Base-by-base conservation (phyloP, 2,113 vertebrate species). In the Tachysurus fulvidraco region DNA sequence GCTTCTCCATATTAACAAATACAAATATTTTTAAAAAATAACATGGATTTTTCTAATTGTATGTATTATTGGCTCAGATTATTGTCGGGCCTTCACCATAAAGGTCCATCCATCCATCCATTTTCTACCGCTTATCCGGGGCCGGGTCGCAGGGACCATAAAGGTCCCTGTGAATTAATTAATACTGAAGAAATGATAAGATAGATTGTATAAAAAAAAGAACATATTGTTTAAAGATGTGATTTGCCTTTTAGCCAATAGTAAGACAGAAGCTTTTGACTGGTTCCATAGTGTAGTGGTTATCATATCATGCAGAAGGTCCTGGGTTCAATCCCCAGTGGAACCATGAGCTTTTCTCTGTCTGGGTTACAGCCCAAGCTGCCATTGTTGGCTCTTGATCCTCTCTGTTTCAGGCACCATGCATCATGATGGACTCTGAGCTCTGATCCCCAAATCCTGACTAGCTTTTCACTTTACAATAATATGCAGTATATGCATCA, bases 281-380 rank as follows among this genome's bases (percentile, higher is more conserved):
- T 36, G 88, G 86, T 97, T 98, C 96, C 96, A 97, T 98, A 97
- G 97, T 99, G 97, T 99, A 98, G 97, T 93, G 97, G 97, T 99
- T 96, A 99, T 98, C 97, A 98, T 97, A 95, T 99, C 97, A 97
- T 96, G 97, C 97, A 98, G 98, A 98, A 98, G 96, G 96, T 97
- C 97, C 96, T 98, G 97, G 97, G 97, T 98, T 98, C 97, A 96
- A 98, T 96, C 97, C 98, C 97, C 97, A 98, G 97, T 98, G 97
- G 96, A 97, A 97, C 96, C 97, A 97, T 10, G 0, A 0, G 0
- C n/a, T 50, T 1, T 93, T 64, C 60, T 7, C 12, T 77, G 23
- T 6, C 1, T 76, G 16, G 12, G 3, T 19, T 41, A 25, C 28
- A 67, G 64, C 12, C 64, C 7, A 16, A 30, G 62, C 62, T 28